These are phyloP conservation scores for Lepidochrysops patricia DNA, from an alignment of 2,888 invertebrate genomes.

Conservation along the genomic window DNA sequence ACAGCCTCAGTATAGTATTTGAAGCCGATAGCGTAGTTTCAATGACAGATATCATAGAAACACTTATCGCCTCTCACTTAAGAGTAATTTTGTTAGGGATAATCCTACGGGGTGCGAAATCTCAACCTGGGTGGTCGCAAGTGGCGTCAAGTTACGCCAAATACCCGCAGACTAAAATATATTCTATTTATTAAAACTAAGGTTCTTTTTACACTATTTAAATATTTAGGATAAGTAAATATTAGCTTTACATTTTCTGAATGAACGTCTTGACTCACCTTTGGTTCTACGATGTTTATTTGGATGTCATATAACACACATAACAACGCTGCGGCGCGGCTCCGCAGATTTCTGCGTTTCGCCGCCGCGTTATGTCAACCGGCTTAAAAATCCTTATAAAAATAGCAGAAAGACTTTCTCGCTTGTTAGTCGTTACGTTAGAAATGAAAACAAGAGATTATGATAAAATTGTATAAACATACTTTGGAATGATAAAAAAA, in stretches of 20 bases:
- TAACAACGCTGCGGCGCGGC: no score
- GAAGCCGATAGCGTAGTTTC: not conserved
- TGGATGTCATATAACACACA: not conserved
- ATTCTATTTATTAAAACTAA: not conserved
- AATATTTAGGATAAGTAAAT: slow-evolving; percentile 36
- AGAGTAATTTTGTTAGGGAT: slow-evolving; percentile 33
- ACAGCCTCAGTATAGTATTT: no score
- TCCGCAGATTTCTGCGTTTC: no score
- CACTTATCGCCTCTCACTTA: not conserved
- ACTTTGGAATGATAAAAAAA: no score
- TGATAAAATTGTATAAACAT: not conserved
- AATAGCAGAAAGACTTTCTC: no score
- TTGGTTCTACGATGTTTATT: not conserved
- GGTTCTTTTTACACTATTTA: not conserved
- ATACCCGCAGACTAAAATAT: slow-evolving; percentile 34
- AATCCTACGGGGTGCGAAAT: slow-evolving; percentile 45
- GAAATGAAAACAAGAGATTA: no score
- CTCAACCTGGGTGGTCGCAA: slow-evolving; percentile 62
- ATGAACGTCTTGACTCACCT: not conserved
- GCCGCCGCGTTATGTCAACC: no score
- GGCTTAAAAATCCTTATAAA: no score
- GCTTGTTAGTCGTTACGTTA: no score
- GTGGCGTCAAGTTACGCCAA: slow-evolving; percentile 62
- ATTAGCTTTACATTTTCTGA: slow-evolving; percentile 39
- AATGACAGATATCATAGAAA: not conserved